Percentiles rank a stretch among this genome's conserved stretches.
Evolutionary conservation across 2,888 invertebrate genomes (phyloP).

Genomic region (Lamellibrachia satsuma): DNA sequence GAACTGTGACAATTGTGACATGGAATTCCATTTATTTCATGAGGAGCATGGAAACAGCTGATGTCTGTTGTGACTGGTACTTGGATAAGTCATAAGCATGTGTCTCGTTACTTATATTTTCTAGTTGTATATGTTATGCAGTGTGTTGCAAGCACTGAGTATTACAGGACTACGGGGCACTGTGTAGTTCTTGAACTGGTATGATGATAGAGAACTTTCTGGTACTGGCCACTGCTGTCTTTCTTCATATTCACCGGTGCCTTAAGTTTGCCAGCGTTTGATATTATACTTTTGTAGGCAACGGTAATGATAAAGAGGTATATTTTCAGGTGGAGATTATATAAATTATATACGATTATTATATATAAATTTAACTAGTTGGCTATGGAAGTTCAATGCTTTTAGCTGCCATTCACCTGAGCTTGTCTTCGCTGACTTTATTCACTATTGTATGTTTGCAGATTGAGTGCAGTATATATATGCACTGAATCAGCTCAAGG

Average conservation of each 20-base stretch:
- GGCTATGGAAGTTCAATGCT: background rate
- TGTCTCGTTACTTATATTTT: background rate
- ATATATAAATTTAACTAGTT: background rate
- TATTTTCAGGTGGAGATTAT: slow-evolving; percentile 1
- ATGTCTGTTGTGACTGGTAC: background rate
- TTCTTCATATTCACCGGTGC: background rate
- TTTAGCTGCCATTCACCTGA: background rate
- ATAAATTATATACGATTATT: background rate
- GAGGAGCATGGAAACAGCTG: background rate
- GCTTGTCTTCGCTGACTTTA: background rate
- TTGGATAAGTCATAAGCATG: background rate
- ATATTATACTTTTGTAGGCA: background rate
- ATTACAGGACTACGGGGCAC: background rate
- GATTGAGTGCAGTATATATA: background rate
- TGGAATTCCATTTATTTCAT: background rate
- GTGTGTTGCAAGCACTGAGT: background rate
- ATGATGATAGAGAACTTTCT: background rate
- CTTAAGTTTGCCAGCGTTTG: background rate
- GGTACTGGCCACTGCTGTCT: background rate
- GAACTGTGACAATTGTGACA: background rate
- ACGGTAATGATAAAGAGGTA: background rate
- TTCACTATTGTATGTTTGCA: background rate
- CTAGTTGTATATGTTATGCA: background rate
- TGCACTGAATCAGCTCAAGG: background rate
- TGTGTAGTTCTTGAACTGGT: background rate